Evolutionary conservation across 2,797 vertebrate genomes (phyloP), one percentile per base, ranked within the genome.

Genomic region (Pseudochirops cupreus): DNA sequence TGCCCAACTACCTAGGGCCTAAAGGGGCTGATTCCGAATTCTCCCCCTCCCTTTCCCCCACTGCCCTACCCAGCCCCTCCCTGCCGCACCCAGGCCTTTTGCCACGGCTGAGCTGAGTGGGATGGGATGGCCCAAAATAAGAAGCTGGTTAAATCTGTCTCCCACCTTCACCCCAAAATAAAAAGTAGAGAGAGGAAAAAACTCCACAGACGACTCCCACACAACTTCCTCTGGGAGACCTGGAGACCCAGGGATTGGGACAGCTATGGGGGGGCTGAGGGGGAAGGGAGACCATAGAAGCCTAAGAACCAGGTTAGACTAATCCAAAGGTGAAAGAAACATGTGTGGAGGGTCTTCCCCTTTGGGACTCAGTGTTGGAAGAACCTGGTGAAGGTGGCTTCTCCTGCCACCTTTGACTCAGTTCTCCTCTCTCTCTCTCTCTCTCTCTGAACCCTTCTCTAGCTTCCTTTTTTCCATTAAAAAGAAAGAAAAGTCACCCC

Each of bases 131-230:
- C 90, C 96, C 97, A 98, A 98, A 98, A 98, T 98, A 98, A 98
- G 97, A 97, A 97, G 93, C 95, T 96, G 96, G 97, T 98, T 97
- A 96, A 98, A 98, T 98, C 96, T 54, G 92, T 96, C 98, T 98
- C 97, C 97, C 96, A 98, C 98, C 97, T 98, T 98, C 97, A 97
- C 97, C 96, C 97, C 96, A 97, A 98, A 98, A 98, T 98, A 98
- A 98, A 96, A 95, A 96, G 93, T 52, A 90, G 94, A 91, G 91
- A 87, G 93, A 96, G 95, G 93, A 96, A 97, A 97, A 97, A 97
- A 95, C 90, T 97, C 92, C 92, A 95, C 57, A 95, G 96, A 96
- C 97, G 94, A 97, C 97, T 98, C 98, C 98, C 97, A 98, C 97
- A 96, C 97, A n/a, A 58, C 91, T 97, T 97, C 97, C 97, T 98